These are phyloP conservation scores for Odocoileus hemionus DNA, from an alignment of 2,113 vertebrate species.

Conservation along the genomic window DNA sequence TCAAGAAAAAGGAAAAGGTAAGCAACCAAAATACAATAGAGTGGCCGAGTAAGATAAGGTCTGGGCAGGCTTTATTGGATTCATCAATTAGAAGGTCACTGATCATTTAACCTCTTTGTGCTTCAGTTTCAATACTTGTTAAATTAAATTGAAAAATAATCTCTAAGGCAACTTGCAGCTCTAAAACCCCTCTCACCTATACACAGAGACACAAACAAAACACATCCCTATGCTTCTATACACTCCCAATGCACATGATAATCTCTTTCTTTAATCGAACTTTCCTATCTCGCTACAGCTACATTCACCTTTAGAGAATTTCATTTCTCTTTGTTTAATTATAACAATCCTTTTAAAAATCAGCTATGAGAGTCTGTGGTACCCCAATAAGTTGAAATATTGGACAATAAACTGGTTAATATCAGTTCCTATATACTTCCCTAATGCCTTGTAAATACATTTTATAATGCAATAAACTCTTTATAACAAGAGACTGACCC, in stretches of 20 bases:
- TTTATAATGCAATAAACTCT: slow-evolving; percentile 58
- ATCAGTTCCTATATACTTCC: slow-evolving; percentile 32
- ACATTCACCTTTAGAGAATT: slow-evolving; percentile 62
- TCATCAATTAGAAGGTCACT: slow-evolving; percentile 67
- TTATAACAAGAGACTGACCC: background rate
- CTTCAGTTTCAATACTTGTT: slow-evolving; percentile 69
- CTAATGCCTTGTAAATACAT: slow-evolving; percentile 46
- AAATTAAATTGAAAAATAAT: slow-evolving; percentile 71
- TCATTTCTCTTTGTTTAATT: slow-evolving; percentile 64
- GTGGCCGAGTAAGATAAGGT: slow-evolving; percentile 50
- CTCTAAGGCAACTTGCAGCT: slow-evolving; percentile 51
- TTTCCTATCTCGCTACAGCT: slow-evolving; percentile 54
- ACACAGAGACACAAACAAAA: background rate
- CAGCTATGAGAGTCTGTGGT: slow-evolving; percentile 28
- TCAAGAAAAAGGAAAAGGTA: background rate
- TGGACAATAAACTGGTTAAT: slow-evolving; percentile 38
- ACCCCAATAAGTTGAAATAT: slow-evolving; percentile 42
- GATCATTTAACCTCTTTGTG: slow-evolving; percentile 68
- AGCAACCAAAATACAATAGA: slow-evolving; percentile 12
- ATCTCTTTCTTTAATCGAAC: slow-evolving; percentile 54
- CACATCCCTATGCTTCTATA: background rate
- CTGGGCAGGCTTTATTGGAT: slow-evolving; percentile 62
- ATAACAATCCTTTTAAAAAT: slow-evolving; percentile 37
- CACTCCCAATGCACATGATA: background rate
- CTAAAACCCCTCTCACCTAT: slow-evolving; percentile 23